These are phyloP conservation scores for Tragulus kanchil DNA, from an alignment of 2,113 vertebrate species.

Conservation along the genomic window DNA sequence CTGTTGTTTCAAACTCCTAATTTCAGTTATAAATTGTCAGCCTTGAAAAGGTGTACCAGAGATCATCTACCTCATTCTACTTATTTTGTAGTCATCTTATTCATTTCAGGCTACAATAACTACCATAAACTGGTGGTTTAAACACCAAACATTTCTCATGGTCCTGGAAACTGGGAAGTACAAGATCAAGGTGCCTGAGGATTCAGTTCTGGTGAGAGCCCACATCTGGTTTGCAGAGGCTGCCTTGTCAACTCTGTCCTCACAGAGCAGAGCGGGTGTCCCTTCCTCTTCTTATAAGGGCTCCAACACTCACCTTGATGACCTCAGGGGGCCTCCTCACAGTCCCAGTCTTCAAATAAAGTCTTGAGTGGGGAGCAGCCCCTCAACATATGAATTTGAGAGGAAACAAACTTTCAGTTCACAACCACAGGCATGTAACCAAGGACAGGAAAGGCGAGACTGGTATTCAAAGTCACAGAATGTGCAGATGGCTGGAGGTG, in stretches of 20 bases:
- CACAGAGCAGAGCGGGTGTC: accelerated
- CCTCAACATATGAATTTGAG: neutral
- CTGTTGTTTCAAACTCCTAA: neutral
- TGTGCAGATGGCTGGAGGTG: neutral
- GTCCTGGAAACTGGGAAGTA: neutral
- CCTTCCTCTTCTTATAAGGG: neutral
- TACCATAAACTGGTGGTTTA: neutral
- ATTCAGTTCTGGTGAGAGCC: neutral
- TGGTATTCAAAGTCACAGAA: neutral
- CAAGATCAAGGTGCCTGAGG: neutral
- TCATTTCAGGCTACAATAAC: neutral
- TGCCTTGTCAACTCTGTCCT: neutral
- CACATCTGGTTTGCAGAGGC: neutral
- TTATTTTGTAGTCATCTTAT: neutral
- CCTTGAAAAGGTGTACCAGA: neutral
- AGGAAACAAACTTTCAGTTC: neutral
- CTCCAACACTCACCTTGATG: neutral
- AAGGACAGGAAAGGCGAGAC: neutral
- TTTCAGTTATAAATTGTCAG: neutral
- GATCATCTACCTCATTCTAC: neutral
- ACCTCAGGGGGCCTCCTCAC: neutral
- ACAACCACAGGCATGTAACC: neutral
- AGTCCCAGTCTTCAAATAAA: neutral
- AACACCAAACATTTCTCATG: neutral
- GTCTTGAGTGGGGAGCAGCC: neutral